Evolutionary conservation across 1,140 invertebrate genomes (phyloP).

Genomic region (Hyles euphorbiae): DNA sequence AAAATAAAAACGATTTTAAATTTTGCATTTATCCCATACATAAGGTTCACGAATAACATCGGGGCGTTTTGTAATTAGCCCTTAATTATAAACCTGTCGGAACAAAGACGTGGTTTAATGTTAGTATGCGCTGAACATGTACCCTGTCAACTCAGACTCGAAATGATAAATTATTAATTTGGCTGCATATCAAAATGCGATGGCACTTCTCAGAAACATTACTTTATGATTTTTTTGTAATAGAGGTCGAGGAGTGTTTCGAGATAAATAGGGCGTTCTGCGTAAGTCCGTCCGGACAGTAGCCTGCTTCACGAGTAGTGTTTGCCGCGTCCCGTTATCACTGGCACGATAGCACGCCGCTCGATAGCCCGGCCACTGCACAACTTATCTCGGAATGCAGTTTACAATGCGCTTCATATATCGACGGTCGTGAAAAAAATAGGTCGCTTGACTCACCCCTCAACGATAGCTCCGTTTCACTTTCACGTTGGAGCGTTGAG

Average conservation of each 20-base stretch:
- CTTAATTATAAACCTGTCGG: no score
- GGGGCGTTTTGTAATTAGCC: no score
- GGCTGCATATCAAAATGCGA: not conserved
- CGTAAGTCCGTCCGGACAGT: slow-evolving; percentile 49
- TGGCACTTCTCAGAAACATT: not conserved
- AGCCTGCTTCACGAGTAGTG: slow-evolving; percentile 45
- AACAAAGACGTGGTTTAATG: no score
- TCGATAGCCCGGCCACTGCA: slow-evolving; percentile 49
- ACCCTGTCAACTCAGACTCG: no score
- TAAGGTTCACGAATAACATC: no score
- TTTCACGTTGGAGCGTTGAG: slow-evolving; percentile 8
- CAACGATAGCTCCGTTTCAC: not conserved
- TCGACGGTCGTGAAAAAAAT: slow-evolving; percentile 43
- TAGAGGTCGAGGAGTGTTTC: not conserved
- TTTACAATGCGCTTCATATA: slow-evolving; percentile 41
- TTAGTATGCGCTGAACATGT: no score
- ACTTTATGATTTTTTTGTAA: not conserved
- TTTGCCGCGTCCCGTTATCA: slow-evolving; percentile 54
- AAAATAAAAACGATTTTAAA: no score
- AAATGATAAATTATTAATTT: no score
- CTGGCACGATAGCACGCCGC: slow-evolving; percentile 41
- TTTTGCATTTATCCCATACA: no score
- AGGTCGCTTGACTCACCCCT: slow-evolving; percentile 21
- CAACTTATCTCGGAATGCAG: slow-evolving; percentile 63
- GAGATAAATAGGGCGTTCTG: slow-evolving; percentile 39